These are phyloP conservation scores for Fregetta grallaria DNA, from an alignment of 2,113 vertebrate genomes.

Conservation along the genomic window DNA sequence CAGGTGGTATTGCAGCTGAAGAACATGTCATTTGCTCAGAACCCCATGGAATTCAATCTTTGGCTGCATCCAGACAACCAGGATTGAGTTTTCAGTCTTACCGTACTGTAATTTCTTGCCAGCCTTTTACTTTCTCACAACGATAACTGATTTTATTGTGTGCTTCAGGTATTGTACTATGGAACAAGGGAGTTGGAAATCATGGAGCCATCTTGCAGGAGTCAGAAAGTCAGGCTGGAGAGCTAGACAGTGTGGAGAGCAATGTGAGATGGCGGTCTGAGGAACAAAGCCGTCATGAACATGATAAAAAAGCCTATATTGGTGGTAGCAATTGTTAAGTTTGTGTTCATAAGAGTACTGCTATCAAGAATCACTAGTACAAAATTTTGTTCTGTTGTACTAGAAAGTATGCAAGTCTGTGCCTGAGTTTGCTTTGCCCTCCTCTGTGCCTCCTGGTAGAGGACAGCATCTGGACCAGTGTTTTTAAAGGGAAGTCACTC, in stretches of 20 bases:
- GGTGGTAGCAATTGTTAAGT: neutral
- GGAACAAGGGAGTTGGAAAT: neutral
- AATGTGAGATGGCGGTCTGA: neutral
- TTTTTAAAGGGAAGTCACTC: neutral
- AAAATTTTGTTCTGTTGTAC: neutral
- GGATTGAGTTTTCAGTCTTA: neutral
- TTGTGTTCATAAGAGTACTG: neutral
- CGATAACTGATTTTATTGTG: neutral
- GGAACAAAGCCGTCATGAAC: neutral
- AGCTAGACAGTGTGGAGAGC: neutral
- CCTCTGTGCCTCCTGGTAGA: neutral
- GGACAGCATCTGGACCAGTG: neutral
- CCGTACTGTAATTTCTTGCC: neutral
- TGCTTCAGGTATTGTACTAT: neutral
- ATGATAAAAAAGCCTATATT: neutral
- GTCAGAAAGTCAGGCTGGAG: neutral
- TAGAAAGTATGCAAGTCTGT: neutral
- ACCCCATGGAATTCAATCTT: neutral
- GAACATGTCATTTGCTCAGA: neutral
- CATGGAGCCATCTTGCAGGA: neutral
- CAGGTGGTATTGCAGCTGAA: neutral
- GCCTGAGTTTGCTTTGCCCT: neutral
- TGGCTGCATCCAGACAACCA: neutral
- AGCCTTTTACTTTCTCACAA: neutral
- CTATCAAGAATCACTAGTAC: neutral